Base-by-base conservation (phyloP, 2,888 invertebrate species). In the Bursaphelenchus okinawaensis region DNA sequence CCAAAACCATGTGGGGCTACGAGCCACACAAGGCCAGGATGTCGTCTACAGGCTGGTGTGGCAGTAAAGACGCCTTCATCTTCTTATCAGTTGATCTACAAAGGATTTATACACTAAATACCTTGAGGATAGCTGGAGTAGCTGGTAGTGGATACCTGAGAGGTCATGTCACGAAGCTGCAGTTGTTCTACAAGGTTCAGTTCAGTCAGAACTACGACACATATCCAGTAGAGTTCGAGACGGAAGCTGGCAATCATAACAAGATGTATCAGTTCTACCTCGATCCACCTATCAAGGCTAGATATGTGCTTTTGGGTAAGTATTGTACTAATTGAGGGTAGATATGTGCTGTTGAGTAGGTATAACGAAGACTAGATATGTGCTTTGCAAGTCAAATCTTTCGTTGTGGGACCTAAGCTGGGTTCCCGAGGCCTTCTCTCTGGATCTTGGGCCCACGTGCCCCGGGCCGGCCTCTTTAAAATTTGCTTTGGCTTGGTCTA, bases 161-260 rank as follows among this genome's bases (percentile, higher is more conserved):
- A n/a, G 94, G 94, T 57, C 88, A 94, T 68, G 94, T 94, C 1
- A 94, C 93, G 0, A 93, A 94, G 86, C 92, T 95, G 68, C 88
- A 94, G 73, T 92, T 95, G 85, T 95, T 95, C 87, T 94, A 94
- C 84, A 95, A 95, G 84, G 91, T 92, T 85, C 88, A 91, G 23
- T 93, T 92, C 84, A 89, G 87, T 76, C 93, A 93, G 82, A 93
- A 93, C 82, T 94, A 93, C 82, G 93, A 94, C 4, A 93, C 94
- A 0, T 94, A 94, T 82, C 94, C 93, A 87, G 93, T 94, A 56
- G 94, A 94, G 67, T 82, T 82, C 63, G 77, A 79, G 58, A 78
- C 80, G 0, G 76, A 76, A 4, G 69, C 79, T 24, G 81, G 81
- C 22, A 91, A 94, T 84, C 95, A 93, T 82, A 94, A 94, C 62